Evolutionary conservation across 2,888 invertebrate species (phyloP), one percentile per base, ranked within the genome.

Genomic region (Pollenia labialis): DNA sequence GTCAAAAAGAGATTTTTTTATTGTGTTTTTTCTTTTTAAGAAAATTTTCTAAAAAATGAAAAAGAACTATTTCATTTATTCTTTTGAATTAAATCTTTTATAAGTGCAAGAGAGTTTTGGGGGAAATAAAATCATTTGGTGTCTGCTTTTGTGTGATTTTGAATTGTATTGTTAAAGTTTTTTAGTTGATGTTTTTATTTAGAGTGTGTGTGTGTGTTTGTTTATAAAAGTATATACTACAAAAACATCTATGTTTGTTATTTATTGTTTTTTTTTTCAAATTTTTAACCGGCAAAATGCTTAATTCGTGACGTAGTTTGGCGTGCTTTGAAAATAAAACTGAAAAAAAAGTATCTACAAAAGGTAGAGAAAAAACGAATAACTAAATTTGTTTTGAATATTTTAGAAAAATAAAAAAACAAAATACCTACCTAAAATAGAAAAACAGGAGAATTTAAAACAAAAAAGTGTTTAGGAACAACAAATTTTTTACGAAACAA

Each of bases 281-380:
- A 58, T 81, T 77, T 83, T 84, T 81, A 84, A 74, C 84, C 84
- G 84, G 87, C 84, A 84, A 87, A 87, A 81, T 83, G 83, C 72
- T 66, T 69, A 81, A 81, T 54, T 72, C 68, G 84, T 87, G 84
- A 84, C 81, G 81, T 87, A 68, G 81, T 83, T 77, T 62, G 79
- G 83, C 72, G 76, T 87, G 86, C 46, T 76, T 82, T 52, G 14
- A 76, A 75, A 75, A 44, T 32, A 66, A 62, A 52, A 62, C 60
- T 14, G 8, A 60, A 48, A 50, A 56, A 16, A 42, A 75, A 75
- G 50, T 32, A 32, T 32, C 32, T 32, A 42, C 40, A 50, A 50
- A 76, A 71, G 54, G 50, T 46, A 32, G 32, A 32, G 1, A 32
- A 32, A 32, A 32, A 32, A 6, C 0, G 32, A 32, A 32, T 32